Evolutionary conservation across 1,140 invertebrate genomes (phyloP), one percentile per base, ranked within the genome.

Genomic region (Diachasmimorpha longicaudata): DNA sequence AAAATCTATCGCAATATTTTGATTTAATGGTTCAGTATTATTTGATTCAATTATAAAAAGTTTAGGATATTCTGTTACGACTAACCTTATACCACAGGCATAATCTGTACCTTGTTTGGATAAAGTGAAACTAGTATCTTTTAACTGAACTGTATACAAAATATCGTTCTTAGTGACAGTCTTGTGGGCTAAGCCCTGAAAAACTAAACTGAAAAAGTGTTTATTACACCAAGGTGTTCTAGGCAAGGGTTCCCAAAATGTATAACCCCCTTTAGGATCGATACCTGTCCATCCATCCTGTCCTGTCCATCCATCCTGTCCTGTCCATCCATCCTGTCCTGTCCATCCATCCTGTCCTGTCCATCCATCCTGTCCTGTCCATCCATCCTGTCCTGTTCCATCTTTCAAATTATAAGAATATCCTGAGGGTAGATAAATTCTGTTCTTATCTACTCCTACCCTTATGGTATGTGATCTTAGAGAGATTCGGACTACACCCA

Each of bases 31-130:
- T 31, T 2, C 10, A 2, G 55, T 14, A 31, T 70, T 21, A 10
- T 6, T 73, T 9, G 25, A 3, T 74, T 84, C 79, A 0, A 81
- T 10, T 10, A 84, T 79, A 8, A 83, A 72, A 0, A 82, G 21
- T 72, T 78, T 77, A 1, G 76, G 79, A 52, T 82, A 79, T 66
- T 83, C 81, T 0, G 80, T 80, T 14, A 5, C 19, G 9, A 73
- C n/a, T 1, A 82, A 13, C 37, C 10, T 55, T 6, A 69, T 63
- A 0, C 79, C 79, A 36, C 79, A 80, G 36, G 70, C 6, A 0
- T 21, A 11, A 10, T 16, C 11, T 13, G 10, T 48, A 63, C 73
- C 63, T 23, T 36, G 74, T 0, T 9, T 44, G 0, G 72, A 55
- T 0, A 81, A 4, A 1, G 80, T 70, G 14, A 81, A 81, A 11